Conservation (phyloP, 2,888 invertebrate genomes). For the Merodon equestris region DNA sequence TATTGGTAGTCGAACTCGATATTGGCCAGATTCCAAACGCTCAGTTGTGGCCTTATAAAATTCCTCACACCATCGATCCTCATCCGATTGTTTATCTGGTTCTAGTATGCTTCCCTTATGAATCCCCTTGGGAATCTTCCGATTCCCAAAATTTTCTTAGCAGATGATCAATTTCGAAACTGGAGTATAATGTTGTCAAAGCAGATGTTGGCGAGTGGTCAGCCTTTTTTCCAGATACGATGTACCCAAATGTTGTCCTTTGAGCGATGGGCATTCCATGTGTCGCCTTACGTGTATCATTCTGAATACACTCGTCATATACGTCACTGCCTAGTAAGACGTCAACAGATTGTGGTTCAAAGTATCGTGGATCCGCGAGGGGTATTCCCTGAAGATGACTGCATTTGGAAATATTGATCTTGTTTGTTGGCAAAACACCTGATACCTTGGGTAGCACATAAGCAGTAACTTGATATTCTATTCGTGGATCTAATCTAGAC, state of each 20-base stretch:
- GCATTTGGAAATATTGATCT: background rate
- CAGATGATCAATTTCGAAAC: too few relatives aligned
- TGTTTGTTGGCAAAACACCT: constrained; percentile 14
- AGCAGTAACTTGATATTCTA: constrained; percentile 1
- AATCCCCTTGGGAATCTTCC: too few relatives aligned
- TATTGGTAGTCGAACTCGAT: too few relatives aligned
- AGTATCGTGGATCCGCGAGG: constrained; percentile 7
- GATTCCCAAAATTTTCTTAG: too few relatives aligned
- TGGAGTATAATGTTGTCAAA: too few relatives aligned
- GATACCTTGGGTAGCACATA: constrained; percentile 23
- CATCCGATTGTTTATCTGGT: too few relatives aligned
- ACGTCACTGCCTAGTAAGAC: constrained; percentile 16
- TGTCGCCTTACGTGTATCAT: background rate
- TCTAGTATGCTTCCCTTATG: too few relatives aligned
- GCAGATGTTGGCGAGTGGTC: too few relatives aligned
- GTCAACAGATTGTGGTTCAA: constrained; percentile 7
- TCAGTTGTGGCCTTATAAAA: too few relatives aligned
- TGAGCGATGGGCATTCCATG: constrained; percentile 8
- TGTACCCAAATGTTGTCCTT: constrained; percentile 16
- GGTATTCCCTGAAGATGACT: constrained; percentile 2
- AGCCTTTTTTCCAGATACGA: constrained; percentile 6
- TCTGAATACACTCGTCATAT: background rate
- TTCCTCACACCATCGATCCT: too few relatives aligned
- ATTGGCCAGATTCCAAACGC: too few relatives aligned
- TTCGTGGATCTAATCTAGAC: too few relatives aligned